Evolutionary conservation across 2,888 invertebrate species (phyloP), one percentile per base, ranked within the genome.

Genomic region (Pseudoips prasinana): DNA sequence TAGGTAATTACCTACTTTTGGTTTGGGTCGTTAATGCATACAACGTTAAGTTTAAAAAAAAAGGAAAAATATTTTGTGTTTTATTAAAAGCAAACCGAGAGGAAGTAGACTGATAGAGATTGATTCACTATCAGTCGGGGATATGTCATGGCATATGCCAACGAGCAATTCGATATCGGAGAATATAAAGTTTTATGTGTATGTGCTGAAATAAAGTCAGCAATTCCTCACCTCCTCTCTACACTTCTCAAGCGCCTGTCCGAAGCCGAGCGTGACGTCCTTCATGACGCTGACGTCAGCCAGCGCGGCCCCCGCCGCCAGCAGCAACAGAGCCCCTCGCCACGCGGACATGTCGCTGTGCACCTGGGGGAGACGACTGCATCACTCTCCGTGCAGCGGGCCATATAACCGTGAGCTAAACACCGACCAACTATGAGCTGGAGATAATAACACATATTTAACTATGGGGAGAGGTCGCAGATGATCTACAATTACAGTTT

Each of bases 261-360:
- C 88, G 42, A 87, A 88, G 5, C 88, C 88, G 1, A 88, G 68
- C 0, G 88, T 88, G 44, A 88, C 77, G 31, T 87, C 85, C 44
- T 83, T 86, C 82, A 88, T 75, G 49, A 88, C 69, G 9, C 58
- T 61, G 14, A 68, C 64, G 36, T 64, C 67, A 1, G 63, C 69
- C 8, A 33, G 33, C 8, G 34, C 42, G 11, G 31, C 34, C 25
- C 53, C 25, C 43, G 29, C 38, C 33, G 22, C 27, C 39, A 50
- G 7, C 26, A 53, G 19, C 24, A 55, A 8, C 31, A 56, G 28
- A 33, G 51, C 2, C 22, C 39, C 10, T n/a, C 33, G 14, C 29
- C 41, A 37, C 33, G 9, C 7, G 24, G 8, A 7, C 20, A 20
- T 33, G 17, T 3, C 22, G 8, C 22, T n/a, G 22, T 3, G 14